A percentile compares a stretch with the other conserved stretches of the same genome.
phyloP scores from a whole-genome alignment of 2,113 vertebrate species.

The Orycteropus afer region DNA sequence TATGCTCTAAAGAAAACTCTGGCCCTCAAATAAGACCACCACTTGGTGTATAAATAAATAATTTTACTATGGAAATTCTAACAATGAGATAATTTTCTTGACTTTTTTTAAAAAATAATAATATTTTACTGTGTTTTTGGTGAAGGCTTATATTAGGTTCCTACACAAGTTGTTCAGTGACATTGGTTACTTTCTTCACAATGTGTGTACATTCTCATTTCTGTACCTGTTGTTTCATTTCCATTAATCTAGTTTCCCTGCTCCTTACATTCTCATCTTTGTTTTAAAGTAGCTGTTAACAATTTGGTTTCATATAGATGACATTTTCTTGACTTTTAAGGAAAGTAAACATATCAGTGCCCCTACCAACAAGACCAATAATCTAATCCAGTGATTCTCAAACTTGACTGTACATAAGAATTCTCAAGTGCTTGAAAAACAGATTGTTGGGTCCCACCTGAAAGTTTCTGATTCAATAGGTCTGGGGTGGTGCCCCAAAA shows the following conservation, averaged over 20 bases:
- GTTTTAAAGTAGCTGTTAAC: neutral
- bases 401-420: accelerated
- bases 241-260: neutral
- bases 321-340: slow-evolving; percentile 43
- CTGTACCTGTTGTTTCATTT: neutral
- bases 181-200: neutral
- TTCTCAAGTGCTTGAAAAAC: neutral
- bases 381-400: neutral
- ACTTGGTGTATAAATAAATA: slow-evolving; percentile 61
- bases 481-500: no score
- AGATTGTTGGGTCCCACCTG: neutral
- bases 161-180: neutral
- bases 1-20: slow-evolving; percentile 53
- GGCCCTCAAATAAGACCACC: slow-evolving; percentile 63
- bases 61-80: neutral
- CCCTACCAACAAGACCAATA: neutral
- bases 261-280: neutral
- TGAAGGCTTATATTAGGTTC: neutral
- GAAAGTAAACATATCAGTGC: slow-evolving; percentile 47
- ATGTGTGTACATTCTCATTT: neutral
- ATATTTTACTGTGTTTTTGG: neutral
- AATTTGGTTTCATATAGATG: neutral
- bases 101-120: neutral
- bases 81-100: slow-evolving; percentile 30
- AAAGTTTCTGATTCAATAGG: neutral